Percentiles rank a stretch among this genome's conserved stretches.
These are phyloP conservation scores for Saturnia japonica DNA, from an alignment of 2,888 invertebrate genomes.

Conservation along the genomic window DNA sequence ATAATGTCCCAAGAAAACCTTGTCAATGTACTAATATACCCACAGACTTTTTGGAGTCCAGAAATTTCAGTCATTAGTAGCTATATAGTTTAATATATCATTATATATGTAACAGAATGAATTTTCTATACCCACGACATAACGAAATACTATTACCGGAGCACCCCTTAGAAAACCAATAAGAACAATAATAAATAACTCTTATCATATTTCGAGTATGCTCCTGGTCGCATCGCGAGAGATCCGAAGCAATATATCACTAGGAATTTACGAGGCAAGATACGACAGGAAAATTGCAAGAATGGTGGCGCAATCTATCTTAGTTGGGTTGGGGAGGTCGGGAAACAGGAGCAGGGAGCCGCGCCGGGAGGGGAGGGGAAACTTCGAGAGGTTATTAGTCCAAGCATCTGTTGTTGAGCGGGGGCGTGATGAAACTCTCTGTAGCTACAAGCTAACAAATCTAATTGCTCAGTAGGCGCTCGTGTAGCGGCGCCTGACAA, in stretches of 20 bases:
- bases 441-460: conserved; percentile 81
- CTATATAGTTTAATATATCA: no score
- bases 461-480: conserved; percentile 81
- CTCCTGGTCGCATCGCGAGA: conserved; percentile 82
- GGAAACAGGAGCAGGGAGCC: conserved; percentile 67
- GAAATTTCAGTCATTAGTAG: no score
- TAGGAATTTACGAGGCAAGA: conserved; percentile 92
- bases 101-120: neutral
- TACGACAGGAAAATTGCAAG: conserved; percentile 97
- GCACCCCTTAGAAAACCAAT: conserved; percentile 78
- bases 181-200: conserved; percentile 83
- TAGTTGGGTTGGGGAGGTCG: conserved; percentile 84
- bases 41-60: no score
- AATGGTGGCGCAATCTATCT: conserved; percentile 96
- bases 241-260: conserved; percentile 89
- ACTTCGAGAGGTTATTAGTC: conserved; percentile 84
- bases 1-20: no score
- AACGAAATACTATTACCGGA: conserved; percentile 48
- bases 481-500: conserved; percentile 72
- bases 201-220: conserved; percentile 83
- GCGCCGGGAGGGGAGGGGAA: conserved; percentile 58
- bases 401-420: conserved; percentile 83
- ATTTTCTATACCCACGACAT: conserved; percentile 26
- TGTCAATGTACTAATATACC: no score
- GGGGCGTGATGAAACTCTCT: conserved; percentile 80